Base-by-base conservation (phyloP, 1,140 invertebrate species). In the Ctenoplectra terminalis region DNA sequence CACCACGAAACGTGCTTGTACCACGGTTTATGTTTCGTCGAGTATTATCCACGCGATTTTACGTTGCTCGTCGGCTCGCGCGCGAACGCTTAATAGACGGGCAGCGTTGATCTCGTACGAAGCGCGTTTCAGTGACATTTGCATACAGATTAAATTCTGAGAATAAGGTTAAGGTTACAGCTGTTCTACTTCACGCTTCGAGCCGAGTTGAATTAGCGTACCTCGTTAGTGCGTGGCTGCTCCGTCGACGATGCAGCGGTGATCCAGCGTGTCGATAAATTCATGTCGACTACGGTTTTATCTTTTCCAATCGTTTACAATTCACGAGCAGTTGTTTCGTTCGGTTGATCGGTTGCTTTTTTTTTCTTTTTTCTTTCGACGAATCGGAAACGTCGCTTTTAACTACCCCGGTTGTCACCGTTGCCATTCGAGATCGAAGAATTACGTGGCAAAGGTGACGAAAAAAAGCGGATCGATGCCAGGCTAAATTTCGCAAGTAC, bases 81-180 rank as follows among this genome's bases (percentile, higher is more conserved):
- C 31, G 31, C 37, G 13, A 46, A 17, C 71, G 46, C 8, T 56
- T 31, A n/a, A 29, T 67, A 54, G 37, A 43, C 7, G 11, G 34
- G 0, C 67, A 7, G 1, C 34, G 50, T 23, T n/a, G 31, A 31
- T 40, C 48, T 29, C 37, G 56, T 23, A 34, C 26, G 29, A 23
- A 29, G 23, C 34, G 23, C 50, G 67, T 37, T 37, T 48, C 66
- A 54, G 31, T 13, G 43, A 23, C 56, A 52, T 75, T 75, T 75
- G 46, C 73, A 50, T 75, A 40, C 60, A 64, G 73, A 64, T 50
- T 61, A 72, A 79, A 61, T 79, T 72, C 52, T 1, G 48, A 66
- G 78, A 81, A 74, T 73, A 81, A 74, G 78, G 70, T 73, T 74
- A 81, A 81, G 78, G 78, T 74, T 81, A 74, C 67, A 60, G 43